phyloP scores from a whole-genome alignment of 2,888 invertebrate species.

The Timema cristinae region DNA sequence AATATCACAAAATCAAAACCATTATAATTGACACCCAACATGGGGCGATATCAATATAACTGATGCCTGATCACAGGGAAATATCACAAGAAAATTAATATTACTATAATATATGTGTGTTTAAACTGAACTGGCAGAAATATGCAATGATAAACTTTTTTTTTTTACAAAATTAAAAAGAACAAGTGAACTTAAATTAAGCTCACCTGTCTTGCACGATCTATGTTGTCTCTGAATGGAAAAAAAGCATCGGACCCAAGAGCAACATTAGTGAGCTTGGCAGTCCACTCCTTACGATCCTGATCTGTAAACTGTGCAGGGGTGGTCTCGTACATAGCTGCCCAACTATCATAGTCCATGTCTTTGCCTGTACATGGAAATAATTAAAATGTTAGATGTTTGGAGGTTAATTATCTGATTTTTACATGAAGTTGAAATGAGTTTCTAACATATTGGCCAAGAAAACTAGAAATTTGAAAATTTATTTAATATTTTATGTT shows the following conservation, averaged over 20 bases:
- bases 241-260: conserved; percentile 97
- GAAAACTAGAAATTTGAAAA: too few relatives aligned
- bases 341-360: conserved; percentile 72
- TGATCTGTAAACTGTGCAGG: conserved; percentile 66
- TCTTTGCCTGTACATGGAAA: conserved; percentile 58
- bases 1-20: too few relatives aligned
- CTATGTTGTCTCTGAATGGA: conserved; percentile 96
- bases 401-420: background rate
- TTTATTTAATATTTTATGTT: too few relatives aligned
- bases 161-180: background rate
- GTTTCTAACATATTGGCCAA: too few relatives aligned
- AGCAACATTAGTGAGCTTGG: conserved; percentile 69
- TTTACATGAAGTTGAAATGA: background rate
- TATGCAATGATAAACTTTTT: background rate
- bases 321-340: conserved; percentile 65
- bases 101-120: background rate
- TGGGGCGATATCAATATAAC: too few relatives aligned
- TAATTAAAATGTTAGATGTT: conserved; percentile 11
- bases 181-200: background rate
- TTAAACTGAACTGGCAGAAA: background rate
- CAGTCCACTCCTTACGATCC: conserved; percentile 66
- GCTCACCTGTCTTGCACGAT: conserved; percentile 79
- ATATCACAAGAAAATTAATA: background rate
- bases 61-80: too few relatives aligned
- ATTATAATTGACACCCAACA: too few relatives aligned